A percentile compares a stretch with the other conserved stretches of the same genome.
Evolutionary conservation across 2,797 vertebrate genomes (phyloP).

Genomic region (Coccyzus lansbergi): DNA sequence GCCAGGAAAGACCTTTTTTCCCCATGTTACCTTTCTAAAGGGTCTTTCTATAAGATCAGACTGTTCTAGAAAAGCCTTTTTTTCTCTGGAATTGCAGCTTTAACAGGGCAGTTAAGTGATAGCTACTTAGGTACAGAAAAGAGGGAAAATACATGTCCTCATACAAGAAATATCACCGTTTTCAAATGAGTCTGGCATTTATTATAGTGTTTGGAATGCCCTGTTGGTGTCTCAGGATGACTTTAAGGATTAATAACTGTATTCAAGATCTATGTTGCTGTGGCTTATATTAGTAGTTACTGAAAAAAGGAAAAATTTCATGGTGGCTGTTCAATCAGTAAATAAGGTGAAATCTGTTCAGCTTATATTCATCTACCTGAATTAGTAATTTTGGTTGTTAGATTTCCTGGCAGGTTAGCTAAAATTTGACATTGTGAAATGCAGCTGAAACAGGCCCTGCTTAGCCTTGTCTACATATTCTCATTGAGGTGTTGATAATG

Average conservation of each 20-base stretch:
- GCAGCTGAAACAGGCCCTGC: neutral
- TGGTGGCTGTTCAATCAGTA: neutral
- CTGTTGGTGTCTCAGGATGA: neutral
- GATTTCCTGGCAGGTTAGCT: neutral
- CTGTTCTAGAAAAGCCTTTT: neutral
- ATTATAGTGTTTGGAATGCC: neutral
- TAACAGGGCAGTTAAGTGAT: neutral
- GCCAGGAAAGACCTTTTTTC: neutral
- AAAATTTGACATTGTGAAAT: neutral
- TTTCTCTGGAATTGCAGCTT: neutral
- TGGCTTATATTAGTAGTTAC: neutral
- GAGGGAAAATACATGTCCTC: neutral
- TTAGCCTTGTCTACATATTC: neutral
- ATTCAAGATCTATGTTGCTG: neutral
- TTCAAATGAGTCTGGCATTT: neutral
- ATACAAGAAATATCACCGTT: neutral
- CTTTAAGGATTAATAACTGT: neutral
- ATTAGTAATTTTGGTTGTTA: rapidly evolving
- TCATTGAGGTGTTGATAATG: neutral
- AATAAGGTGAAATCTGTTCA: neutral
- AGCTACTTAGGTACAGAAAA: neutral
- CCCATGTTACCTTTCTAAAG: neutral
- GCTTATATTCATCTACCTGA: neutral
- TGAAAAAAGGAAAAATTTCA: neutral
- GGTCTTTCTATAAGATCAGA: neutral